Evolutionary conservation across 1,140 invertebrate genomes (phyloP), one percentile per base, ranked within the genome.

Genomic region (Tetragonula clypearis): DNA sequence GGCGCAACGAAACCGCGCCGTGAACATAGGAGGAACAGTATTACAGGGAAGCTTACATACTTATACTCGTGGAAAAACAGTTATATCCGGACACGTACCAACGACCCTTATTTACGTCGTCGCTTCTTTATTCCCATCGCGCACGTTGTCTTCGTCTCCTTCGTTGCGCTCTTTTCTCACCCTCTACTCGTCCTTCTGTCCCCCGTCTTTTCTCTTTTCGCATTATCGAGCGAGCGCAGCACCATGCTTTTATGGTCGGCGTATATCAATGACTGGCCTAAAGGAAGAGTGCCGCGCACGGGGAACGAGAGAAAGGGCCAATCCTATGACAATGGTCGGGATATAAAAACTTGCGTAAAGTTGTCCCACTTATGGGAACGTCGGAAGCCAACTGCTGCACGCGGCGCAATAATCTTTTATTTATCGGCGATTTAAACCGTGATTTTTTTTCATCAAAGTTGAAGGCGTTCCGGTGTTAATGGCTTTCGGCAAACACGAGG

Each of bases 271-370:
- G 89, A 89, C 77, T 65, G 81, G 81, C 87, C 85, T 56, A 74
- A 83, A 87, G 81, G 85, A 90, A 84, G 85, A 87, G 30, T 85
- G 79, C 75, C 82, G 80, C 30, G 79, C 53, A 69, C 19, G 21
- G 68, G 76, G 49, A 72, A 71, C 82, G 74, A 79, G 75, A 85
- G 66, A 49, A 53, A 79, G 72, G 84, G 53, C 66, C 62, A 78
- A 72, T 23, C 85, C 84, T 85, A 88, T 90, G 91, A 93, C 92
- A 93, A 92, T 93, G 87, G 84, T 35, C 83, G 49, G 88, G 85
- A 86, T 88, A 88, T 93, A 93, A 93, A 93, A 93, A 93, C 92
- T 92, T 92, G 92, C 91, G 92, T 92, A 93, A 93, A 93, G 89
- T 90, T 93, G 91, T 93, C 91, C 89, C 83, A 91, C 89, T 91